These are phyloP conservation scores for Nautilus pompilius DNA, from an alignment of 1,140 invertebrate species.

Conservation along the genomic window DNA sequence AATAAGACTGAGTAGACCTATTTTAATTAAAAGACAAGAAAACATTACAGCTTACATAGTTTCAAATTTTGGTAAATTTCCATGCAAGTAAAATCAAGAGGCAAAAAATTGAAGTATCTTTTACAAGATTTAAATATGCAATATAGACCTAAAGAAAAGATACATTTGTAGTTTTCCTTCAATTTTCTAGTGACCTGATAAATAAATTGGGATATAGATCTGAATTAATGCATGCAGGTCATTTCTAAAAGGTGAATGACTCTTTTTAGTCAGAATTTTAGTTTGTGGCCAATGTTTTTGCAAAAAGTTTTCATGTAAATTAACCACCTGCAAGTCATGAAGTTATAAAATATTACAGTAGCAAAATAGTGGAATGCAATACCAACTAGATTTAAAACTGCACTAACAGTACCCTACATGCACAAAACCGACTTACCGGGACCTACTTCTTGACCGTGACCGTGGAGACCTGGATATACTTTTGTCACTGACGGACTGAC, in stretches of 20 bases:
- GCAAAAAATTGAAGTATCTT: background rate
- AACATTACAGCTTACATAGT: background rate
- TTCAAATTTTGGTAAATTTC: slow-evolving; percentile 2
- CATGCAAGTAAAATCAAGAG: background rate
- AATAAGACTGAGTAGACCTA: slow-evolving; percentile 21
- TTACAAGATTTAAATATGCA: background rate
- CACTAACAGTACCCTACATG: too few relatives aligned
- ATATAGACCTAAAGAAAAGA: slow-evolving; percentile 4
- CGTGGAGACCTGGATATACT: background rate
- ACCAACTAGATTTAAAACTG: too few relatives aligned
- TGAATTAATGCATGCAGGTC: too few relatives aligned
- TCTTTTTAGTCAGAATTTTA: too few relatives aligned
- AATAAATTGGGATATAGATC: too few relatives aligned
- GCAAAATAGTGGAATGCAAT: too few relatives aligned
- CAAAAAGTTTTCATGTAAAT: too few relatives aligned
- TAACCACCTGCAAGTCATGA: too few relatives aligned
- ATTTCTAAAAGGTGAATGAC: too few relatives aligned
- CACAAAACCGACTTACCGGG: background rate
- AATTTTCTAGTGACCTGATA: too few relatives aligned
- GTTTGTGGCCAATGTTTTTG: too few relatives aligned
- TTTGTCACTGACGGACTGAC: background rate
- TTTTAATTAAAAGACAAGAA: background rate
- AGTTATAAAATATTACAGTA: too few relatives aligned
- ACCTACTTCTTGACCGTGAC: background rate
- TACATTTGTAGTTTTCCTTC: slow-evolving; percentile 10